These are phyloP conservation scores for Pocillopora verrucosa DNA, from an alignment of 64 coral and sea anemone genomes.

Conservation along the genomic window DNA sequence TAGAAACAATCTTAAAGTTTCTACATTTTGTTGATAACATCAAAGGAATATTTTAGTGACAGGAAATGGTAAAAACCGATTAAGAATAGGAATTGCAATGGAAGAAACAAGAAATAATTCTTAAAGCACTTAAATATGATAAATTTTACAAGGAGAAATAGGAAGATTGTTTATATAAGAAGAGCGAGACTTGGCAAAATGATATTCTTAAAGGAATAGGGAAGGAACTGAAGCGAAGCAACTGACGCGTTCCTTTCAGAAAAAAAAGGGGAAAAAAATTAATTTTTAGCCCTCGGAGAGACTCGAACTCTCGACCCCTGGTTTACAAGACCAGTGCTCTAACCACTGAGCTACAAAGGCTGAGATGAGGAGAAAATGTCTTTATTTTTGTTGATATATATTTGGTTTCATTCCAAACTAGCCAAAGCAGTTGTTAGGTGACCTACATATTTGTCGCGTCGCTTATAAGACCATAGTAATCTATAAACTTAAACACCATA, in stretches of 20 bases:
- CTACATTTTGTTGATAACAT: not conserved
- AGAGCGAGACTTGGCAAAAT: no score
- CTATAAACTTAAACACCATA: not conserved
- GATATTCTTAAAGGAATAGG: no score
- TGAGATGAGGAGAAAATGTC: not conserved
- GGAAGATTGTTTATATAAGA: not conserved
- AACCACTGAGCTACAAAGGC: slow-evolving; percentile 66
- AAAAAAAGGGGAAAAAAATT: not conserved
- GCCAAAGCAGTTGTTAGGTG: not conserved
- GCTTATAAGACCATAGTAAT: not conserved
- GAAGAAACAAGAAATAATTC: not conserved
- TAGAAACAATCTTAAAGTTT: not conserved
- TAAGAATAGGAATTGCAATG: not conserved
- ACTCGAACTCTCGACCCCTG: slow-evolving; percentile 67
- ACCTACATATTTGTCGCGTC: not conserved
- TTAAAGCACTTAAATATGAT: not conserved
- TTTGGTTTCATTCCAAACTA: not conserved
- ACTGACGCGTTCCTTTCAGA: no score
- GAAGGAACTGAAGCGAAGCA: no score
- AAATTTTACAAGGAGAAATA: not conserved
- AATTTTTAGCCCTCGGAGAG: slow-evolving; percentile 28
- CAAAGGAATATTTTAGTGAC: not conserved
- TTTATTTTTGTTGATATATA: not conserved
- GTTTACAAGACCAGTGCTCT: slow-evolving; percentile 76
- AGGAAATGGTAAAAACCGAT: not conserved